These are phyloP conservation scores for Tylochromis polylepis DNA, from an alignment of 2,113 vertebrate species.

Conservation along the genomic window DNA sequence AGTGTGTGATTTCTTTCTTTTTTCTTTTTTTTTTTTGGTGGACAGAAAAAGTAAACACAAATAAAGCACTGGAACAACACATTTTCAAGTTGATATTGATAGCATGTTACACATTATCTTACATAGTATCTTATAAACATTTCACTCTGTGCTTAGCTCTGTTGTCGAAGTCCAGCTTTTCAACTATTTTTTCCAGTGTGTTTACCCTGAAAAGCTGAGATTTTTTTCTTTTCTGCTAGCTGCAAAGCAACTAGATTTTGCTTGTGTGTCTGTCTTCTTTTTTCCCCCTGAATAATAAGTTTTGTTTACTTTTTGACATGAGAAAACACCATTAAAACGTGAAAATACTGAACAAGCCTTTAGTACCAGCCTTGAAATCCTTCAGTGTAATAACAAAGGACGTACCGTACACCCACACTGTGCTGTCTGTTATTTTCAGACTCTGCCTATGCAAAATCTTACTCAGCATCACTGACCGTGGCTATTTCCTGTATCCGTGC, in stretches of 20 bases:
- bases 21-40: not conserved
- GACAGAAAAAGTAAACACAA: not conserved
- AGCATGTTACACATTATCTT: too few relatives aligned
- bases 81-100: not conserved
- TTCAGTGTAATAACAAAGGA: not conserved
- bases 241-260: not conserved
- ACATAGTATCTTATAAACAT: too few relatives aligned
- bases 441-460: not conserved
- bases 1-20: not conserved
- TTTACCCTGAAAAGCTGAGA: not conserved
- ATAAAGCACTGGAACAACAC: not conserved
- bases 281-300: not conserved
- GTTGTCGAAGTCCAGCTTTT: not conserved
- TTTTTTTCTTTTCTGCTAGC: not conserved
- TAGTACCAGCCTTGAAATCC: not conserved
- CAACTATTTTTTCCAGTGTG: not conserved
- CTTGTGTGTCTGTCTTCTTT: not conserved
- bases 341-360: not conserved
- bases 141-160: not conserved
- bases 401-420: not conserved
- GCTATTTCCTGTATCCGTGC: slow-evolving; percentile 1
- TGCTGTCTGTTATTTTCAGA: not conserved
- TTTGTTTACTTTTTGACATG: not conserved
- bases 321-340: not conserved
- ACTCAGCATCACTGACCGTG: slow-evolving; percentile 20